Evolutionary conservation across 2,888 invertebrate genomes (phyloP), one percentile per base, ranked within the genome.

Genomic region (Oeneis ivallda): DNA sequence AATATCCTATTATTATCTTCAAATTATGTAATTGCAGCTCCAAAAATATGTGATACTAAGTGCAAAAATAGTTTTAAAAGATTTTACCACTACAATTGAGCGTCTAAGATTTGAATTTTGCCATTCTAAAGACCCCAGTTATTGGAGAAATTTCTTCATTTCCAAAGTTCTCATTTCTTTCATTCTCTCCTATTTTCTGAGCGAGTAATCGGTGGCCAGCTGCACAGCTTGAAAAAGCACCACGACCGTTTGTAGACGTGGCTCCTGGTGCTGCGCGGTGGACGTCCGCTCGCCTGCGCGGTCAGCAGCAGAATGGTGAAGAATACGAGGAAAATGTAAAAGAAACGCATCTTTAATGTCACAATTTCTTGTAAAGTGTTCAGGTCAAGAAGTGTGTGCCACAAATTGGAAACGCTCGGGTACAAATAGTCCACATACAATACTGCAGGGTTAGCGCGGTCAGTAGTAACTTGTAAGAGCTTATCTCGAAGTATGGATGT

Each of bases 191-290:
- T 74, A 61, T 81, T 74, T 60, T 77, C 78, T 17, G 70, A 75
- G 62, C 80, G 77, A 2, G 73, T 60, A n/a, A 72, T 62, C 1
- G 81, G 81, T 4, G 77, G 72, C 69, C 78, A 84, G 69, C 79
- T 82, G 79, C 90, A 90, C 45, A 89, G 73, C 66, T 90, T 90
- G 65, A 86, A 76, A 68, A 90, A 87, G 70, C 85, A 81, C 54
- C 83, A 79, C 3, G 83, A 76, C 6, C 84, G 74, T 66, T 79
- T 85, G 41, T 82, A 78, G 9, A 78, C 73, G 69, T 76, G 85
- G 68, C 56, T 78, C 47, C 66, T 69, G 17, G 66, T 67, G 56
- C 68, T 70, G 7, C 69, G 74, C 4, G 85, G 80, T 2, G 87
- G 86, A 0, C 83, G 78, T 2, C 79, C 80, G 4, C 79, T 80